A percentile compares a stretch with the other conserved stretches of the same genome.
These are phyloP conservation scores for Dichetophora obliterata DNA, from an alignment of 2,888 invertebrate genomes.

Conservation along the genomic window DNA sequence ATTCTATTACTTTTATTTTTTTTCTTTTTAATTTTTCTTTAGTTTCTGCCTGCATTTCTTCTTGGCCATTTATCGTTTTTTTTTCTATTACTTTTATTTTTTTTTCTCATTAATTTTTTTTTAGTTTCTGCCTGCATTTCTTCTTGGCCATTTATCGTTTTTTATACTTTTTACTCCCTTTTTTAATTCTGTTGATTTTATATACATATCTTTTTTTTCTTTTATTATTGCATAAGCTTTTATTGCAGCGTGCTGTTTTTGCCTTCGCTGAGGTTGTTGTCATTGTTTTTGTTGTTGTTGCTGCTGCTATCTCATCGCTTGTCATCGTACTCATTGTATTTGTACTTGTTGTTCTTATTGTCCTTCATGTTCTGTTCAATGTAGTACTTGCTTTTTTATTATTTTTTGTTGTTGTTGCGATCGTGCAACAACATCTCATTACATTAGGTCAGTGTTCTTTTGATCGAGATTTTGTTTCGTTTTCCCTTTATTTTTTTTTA, in stretches of 20 bases:
- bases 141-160: background rate
- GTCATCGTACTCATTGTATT: conserved; percentile 11
- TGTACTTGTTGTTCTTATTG: background rate
- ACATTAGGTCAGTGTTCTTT: conserved; percentile 12
- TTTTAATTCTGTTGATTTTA: background rate
- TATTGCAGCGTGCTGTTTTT: background rate
- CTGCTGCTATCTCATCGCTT: conserved; percentile 5
- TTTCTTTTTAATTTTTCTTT: background rate
- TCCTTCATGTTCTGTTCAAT: background rate
- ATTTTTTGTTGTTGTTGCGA: conserved; percentile 14
- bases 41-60: background rate
- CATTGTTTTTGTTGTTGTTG: background rate
- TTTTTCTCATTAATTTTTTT: too few species aligned
- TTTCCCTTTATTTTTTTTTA: too few species aligned
- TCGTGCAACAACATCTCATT: conserved; percentile 31
- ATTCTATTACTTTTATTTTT: background rate
- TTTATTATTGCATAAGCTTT: background rate
- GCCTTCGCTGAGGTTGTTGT: background rate
- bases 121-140: background rate
- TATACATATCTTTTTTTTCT: background rate
- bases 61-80: background rate
- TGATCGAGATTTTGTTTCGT: too few species aligned
- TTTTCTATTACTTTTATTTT: background rate
- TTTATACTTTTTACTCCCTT: background rate
- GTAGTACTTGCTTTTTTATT: background rate